A percentile compares a stretch with the other conserved stretches of the same genome.
phyloP scores from a whole-genome alignment of 2,888 invertebrate genomes.

The Sphaerophoria taeniata region DNA sequence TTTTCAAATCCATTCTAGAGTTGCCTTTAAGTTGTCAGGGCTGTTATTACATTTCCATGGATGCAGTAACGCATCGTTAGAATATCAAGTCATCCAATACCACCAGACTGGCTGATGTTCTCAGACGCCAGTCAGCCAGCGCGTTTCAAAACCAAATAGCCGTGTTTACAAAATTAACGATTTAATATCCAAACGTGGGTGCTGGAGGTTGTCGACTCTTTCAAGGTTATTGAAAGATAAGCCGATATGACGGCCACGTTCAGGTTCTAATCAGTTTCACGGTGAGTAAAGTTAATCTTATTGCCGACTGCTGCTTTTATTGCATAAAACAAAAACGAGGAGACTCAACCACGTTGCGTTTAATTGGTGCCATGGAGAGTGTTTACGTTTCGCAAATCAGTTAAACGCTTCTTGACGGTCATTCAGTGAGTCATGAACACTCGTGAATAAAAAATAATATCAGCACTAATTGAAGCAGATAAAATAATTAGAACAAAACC shows the following conservation, averaged over 20 bases:
- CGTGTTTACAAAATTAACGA: too few species aligned
- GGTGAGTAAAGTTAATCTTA: slow-evolving; percentile 10
- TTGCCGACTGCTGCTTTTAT: slow-evolving; percentile 10
- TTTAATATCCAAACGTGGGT: background rate
- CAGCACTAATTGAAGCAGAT: background rate
- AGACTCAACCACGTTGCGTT: slow-evolving; percentile 1
- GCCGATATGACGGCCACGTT: slow-evolving; percentile 2
- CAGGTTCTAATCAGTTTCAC: slow-evolving; percentile 34
- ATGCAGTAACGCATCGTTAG: too few species aligned
- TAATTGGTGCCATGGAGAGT: slow-evolving; percentile 4
- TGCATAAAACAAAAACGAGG: slow-evolving; percentile 25
- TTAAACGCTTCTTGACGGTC: slow-evolving; percentile 11
- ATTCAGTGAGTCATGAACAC: slow-evolving; percentile 2
- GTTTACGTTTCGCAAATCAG: slow-evolving; percentile 19
- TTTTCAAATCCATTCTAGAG: too few species aligned
- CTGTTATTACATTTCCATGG: too few species aligned
- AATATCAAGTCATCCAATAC: too few species aligned
- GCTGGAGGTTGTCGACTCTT: slow-evolving; percentile 23
- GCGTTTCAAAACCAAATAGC: too few species aligned
- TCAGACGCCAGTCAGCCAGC: too few species aligned
- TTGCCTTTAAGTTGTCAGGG: too few species aligned
- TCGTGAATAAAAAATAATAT: slow-evolving; percentile 71
- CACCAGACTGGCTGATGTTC: too few species aligned
- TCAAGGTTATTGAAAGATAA: slow-evolving; percentile 38
- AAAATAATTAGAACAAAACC: background rate